Evolutionary conservation across 2,797 vertebrate species (phyloP).

Genomic region (Typhlichthys eigenmanni): DNA sequence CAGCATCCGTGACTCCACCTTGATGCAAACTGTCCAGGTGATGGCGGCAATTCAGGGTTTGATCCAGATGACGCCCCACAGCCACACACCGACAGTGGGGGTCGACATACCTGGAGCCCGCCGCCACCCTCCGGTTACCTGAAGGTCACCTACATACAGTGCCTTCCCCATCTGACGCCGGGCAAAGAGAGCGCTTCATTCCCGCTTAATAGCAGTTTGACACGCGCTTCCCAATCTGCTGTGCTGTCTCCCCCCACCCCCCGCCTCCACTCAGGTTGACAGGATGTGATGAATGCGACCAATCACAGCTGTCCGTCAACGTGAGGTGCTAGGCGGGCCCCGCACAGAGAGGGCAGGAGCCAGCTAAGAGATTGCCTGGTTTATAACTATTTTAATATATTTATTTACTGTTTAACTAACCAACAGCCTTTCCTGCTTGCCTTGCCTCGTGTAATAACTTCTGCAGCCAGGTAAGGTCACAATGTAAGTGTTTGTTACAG

Average conservation of each 20-base stretch:
- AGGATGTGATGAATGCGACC: constrained; percentile 69
- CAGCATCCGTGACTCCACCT: too few species aligned
- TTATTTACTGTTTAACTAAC: constrained; percentile 15
- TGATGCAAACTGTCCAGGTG: too few species aligned
- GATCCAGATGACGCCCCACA: too few species aligned
- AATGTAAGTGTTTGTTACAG: not conserved
- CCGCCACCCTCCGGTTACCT: constrained; percentile 7
- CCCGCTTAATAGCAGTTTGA: constrained; percentile 56
- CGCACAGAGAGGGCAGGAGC: constrained; percentile 51
- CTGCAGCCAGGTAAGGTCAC: not conserved
- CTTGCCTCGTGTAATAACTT: not conserved
- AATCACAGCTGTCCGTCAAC: constrained; percentile 63
- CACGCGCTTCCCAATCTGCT: constrained; percentile 64
- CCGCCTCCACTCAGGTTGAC: constrained; percentile 39
- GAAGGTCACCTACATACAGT: constrained; percentile 59
- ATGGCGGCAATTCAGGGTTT: too few species aligned
- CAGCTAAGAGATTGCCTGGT: constrained; percentile 33
- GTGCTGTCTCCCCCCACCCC: not conserved
- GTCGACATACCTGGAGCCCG: too few species aligned
- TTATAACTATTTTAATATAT: constrained; percentile 12
- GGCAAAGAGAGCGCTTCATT: constrained; percentile 57
- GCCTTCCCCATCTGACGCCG: constrained; percentile 60
- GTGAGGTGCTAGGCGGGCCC: constrained; percentile 43
- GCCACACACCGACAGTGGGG: too few species aligned
- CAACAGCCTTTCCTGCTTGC: not conserved